Conservation (phyloP, 2,113 vertebrate species). For the Platysteira castanea region DNA sequence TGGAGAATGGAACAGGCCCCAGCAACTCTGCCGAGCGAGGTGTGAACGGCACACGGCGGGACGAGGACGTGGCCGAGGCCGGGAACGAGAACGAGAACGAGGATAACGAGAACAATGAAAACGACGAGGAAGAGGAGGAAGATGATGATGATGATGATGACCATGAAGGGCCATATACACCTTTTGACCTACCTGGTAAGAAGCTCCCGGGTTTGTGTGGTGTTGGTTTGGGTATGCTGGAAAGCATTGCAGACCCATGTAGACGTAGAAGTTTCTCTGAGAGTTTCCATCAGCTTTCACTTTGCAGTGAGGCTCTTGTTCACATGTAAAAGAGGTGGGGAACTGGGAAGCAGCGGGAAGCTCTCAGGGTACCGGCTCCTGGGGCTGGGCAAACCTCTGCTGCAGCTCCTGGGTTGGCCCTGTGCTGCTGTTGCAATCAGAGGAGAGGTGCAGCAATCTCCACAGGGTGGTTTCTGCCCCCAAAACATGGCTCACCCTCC, state of each 20-base stretch:
- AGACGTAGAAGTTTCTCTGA: neutral
- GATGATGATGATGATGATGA: conserved; percentile 82
- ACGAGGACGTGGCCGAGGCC: conserved; percentile 71
- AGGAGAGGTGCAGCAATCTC: neutral
- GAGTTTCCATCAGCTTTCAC: neutral
- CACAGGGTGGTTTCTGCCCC: neutral
- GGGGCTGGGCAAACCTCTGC: neutral
- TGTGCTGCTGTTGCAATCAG: neutral
- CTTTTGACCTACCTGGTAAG: conserved; percentile 89
- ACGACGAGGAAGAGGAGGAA: conserved; percentile 90
- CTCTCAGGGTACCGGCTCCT: neutral
- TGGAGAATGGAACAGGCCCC: conserved; percentile 86
- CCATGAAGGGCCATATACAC: conserved; percentile 86
- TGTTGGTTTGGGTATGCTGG: neutral
- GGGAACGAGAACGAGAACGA: conserved; percentile 85
- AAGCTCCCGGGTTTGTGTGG: neutral
- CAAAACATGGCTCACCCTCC: neutral
- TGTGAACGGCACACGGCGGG: conserved; percentile 58
- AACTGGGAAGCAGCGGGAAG: neutral
- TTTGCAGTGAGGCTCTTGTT: neutral
- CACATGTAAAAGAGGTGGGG: neutral
- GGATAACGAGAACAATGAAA: conserved; percentile 87
- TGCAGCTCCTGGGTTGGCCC: neutral
- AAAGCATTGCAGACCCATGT: rapidly evolving
- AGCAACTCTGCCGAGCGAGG: conserved; percentile 69